These are phyloP conservation scores for Morus bassanus DNA, from an alignment of 2,797 vertebrate genomes.

Conservation along the genomic window DNA sequence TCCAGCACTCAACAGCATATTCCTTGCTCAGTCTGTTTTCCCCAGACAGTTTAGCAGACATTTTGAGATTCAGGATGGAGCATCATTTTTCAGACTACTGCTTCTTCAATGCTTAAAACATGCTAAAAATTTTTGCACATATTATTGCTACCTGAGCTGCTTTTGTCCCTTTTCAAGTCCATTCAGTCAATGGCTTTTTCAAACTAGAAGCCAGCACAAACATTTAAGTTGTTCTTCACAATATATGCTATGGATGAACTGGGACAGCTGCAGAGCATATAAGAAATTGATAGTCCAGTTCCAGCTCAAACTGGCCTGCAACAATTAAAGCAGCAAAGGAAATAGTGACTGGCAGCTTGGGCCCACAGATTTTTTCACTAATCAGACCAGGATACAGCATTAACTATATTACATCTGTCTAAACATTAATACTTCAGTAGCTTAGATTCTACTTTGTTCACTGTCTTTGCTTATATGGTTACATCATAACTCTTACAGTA, in stretches of 20 bases:
- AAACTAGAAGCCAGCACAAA: background rate
- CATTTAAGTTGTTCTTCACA: background rate
- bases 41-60: background rate
- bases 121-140: background rate
- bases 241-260: background rate
- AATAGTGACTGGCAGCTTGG: background rate
- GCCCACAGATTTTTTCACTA: background rate
- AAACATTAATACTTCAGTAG: background rate
- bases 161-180: background rate
- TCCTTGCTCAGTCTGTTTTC: background rate
- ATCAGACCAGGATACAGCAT: background rate
- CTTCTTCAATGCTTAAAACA: background rate
- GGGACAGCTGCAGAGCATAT: background rate
- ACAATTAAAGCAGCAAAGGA: background rate
- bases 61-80: background rate
- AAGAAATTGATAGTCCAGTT: background rate
- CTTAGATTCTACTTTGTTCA: background rate
- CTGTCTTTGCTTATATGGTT: background rate
- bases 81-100: background rate
- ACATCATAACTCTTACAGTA: background rate
- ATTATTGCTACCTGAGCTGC: background rate
- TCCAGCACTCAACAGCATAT: background rate
- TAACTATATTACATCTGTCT: background rate
- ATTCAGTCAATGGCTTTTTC: background rate
- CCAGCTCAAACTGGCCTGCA: background rate